Percentiles rank a stretch among this genome's conserved stretches.
These are phyloP conservation scores for Caenorhabditis sinica DNA, from an alignment of 2,888 invertebrate genomes.

Conservation along the genomic window DNA sequence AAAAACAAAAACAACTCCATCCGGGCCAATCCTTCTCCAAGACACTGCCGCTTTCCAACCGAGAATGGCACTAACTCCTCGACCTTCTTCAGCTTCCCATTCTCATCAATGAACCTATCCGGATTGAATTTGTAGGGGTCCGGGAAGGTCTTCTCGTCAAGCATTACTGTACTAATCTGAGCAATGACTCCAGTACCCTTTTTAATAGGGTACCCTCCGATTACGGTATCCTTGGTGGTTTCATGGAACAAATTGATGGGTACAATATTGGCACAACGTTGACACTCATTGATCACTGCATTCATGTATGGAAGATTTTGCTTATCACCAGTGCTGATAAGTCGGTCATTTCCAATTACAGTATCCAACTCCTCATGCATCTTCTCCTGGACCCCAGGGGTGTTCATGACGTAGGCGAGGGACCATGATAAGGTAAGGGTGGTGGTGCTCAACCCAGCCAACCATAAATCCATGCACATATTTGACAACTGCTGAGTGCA, in stretches of 20 bases:
- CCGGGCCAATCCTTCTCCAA: slow-evolving; percentile 63
- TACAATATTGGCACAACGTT: slow-evolving; percentile 55
- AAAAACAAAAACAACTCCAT: slow-evolving; percentile 58
- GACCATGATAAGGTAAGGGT: slow-evolving; percentile 54
- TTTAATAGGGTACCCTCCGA: slow-evolving; percentile 41
- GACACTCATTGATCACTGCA: slow-evolving; percentile 70
- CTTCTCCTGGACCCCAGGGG: slow-evolving; percentile 67
- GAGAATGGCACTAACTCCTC: slow-evolving; percentile 64
- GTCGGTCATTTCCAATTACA: slow-evolving; percentile 68
- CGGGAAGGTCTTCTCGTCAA: slow-evolving; percentile 63
- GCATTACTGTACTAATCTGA: slow-evolving; percentile 56
- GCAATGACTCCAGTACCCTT: slow-evolving; percentile 57
- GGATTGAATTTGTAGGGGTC: slow-evolving; percentile 64
- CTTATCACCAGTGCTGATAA: slow-evolving; percentile 72
- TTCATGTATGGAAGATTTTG: slow-evolving; percentile 67
- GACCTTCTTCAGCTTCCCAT: slow-evolving; percentile 51
- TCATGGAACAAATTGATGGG: slow-evolving; percentile 52
- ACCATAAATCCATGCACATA: slow-evolving; percentile 60
- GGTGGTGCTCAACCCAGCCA: slow-evolving; percentile 56
- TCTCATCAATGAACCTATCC: slow-evolving; percentile 55
- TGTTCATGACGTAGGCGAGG: slow-evolving; percentile 48
- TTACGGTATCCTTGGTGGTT: slow-evolving; percentile 53
- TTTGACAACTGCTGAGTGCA: slow-evolving; percentile 45
- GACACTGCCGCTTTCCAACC: slow-evolving; percentile 65
- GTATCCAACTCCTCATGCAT: slow-evolving; percentile 71